Evolutionary conservation across 2,888 invertebrate genomes (phyloP).

Genomic region (Dicyrtomina minuta): DNA sequence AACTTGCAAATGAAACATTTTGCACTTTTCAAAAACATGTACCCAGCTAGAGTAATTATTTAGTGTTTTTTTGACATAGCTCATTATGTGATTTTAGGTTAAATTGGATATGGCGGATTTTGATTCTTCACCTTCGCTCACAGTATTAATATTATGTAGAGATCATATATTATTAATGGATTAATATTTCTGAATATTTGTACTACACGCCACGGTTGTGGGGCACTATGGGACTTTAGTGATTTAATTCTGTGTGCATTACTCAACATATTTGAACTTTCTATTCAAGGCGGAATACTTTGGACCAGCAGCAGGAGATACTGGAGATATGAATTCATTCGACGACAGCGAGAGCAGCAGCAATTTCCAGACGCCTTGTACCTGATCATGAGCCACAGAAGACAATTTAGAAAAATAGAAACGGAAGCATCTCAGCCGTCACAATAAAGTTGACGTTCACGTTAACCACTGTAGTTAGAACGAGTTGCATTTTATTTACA

Average conservation of each 20-base stretch:
- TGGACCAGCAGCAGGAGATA: background rate
- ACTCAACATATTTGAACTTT: background rate
- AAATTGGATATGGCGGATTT: background rate
- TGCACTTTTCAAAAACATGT: no score
- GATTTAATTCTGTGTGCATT: background rate
- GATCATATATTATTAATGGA: background rate
- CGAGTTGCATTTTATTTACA: no score
- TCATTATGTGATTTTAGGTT: background rate
- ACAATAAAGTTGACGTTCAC: no score
- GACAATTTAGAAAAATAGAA: no score
- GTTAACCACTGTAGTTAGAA: no score
- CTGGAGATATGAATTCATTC: background rate
- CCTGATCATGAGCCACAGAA: no score
- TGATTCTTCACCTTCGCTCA: background rate
- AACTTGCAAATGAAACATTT: no score
- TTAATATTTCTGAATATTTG: no score
- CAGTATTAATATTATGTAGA: background rate
- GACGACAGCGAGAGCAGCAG: background rate
- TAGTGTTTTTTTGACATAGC: no score
- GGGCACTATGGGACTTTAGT: background rate
- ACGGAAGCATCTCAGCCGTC: no score
- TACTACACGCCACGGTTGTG: no score
- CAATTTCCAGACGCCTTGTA: background rate
- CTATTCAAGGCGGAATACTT: constrained; percentile 1
- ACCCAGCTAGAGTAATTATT: no score